Evolutionary conservation across 1,140 invertebrate species (phyloP), one percentile per base, ranked within the genome.

Genomic region (Sinonovacula constricta): DNA sequence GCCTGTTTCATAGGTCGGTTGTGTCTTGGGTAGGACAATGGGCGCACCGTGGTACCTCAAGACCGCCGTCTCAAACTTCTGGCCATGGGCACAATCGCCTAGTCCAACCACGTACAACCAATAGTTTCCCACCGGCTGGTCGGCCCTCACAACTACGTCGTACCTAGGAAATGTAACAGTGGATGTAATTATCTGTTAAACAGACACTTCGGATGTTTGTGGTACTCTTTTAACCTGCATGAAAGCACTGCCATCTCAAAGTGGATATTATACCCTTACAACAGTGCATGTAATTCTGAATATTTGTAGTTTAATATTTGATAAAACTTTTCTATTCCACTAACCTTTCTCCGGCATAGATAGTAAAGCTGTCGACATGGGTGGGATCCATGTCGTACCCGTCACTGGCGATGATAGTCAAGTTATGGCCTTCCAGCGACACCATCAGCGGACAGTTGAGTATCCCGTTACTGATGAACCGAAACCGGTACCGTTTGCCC

Each of bases 71-170:
- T 81, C 18, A 14, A 28, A 22, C 79, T 96, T 96, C 86, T 95
- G 94, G 10, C 56, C 60, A 12, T 33, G 83, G 84, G 95, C 95
- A 86, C 96, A 97, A 86, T 97, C 96, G 93, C 96, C 95, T 3
- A 97, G 89, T 0, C 87, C 87, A 30, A 53, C 95, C 82, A 96
- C 95, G 33, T 95, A 92, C 49, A 97, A 94, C 95, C 96, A 97
- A 88, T 97, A 98, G 49, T 86, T 95, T 33, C 92, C 93, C 2
- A 95, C 92, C 2, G 92, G 88, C 79, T 94, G 93, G 86, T 94
- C 93, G 28, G 95, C 94, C 54, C 94, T 92, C 0, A 98, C 66
- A 1, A 97, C 92, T 86, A 98, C 95, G 86, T 97, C 96, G 86
- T 95, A 98, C 62, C 96, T 75, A 49, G n/a, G n/a, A n/a, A n/a